These are phyloP conservation scores for Archips crataeganus DNA, from an alignment of 2,888 invertebrate genomes.

Conservation along the genomic window DNA sequence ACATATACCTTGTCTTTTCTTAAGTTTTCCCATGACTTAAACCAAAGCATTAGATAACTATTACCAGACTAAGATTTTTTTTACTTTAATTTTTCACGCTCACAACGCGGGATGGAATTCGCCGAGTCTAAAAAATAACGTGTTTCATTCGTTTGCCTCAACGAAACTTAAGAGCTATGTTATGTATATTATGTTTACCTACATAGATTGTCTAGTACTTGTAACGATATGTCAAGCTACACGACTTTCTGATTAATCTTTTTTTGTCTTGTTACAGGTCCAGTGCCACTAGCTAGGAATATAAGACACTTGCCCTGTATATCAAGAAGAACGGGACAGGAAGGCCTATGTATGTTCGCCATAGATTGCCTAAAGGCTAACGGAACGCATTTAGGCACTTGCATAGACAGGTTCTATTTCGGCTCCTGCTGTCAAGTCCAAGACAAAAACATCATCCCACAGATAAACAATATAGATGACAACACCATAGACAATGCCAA, in stretches of 20 bases:
- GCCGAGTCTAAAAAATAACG: no score
- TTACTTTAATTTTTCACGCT: no score
- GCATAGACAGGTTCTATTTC: constrained; percentile 97
- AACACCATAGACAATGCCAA: constrained; percentile 84
- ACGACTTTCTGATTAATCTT: background rate
- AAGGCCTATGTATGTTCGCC: constrained; percentile 97
- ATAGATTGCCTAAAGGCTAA: constrained; percentile 96
- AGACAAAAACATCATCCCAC: constrained; percentile 79
- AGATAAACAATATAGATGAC: constrained; percentile 88
- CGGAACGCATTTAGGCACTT: constrained; percentile 96
- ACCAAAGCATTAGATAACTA: no score
- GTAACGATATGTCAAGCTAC: no score
- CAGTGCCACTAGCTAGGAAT: constrained; percentile 93
- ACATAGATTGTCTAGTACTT: no score
- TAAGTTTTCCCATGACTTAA: no score
- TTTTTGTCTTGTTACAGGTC: constrained; percentile 72
- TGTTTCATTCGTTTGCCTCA: no score
- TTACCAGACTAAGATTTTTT: no score
- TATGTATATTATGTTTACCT: no score
- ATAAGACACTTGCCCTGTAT: constrained; percentile 96
- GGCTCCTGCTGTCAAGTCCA: constrained; percentile 96
- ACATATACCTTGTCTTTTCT: no score
- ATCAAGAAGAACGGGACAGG: constrained; percentile 91
- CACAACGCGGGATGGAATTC: no score
- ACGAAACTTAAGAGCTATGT: no score